Conservation (phyloP, 2,797 vertebrate genomes). For the Melopsittacus undulatus region DNA sequence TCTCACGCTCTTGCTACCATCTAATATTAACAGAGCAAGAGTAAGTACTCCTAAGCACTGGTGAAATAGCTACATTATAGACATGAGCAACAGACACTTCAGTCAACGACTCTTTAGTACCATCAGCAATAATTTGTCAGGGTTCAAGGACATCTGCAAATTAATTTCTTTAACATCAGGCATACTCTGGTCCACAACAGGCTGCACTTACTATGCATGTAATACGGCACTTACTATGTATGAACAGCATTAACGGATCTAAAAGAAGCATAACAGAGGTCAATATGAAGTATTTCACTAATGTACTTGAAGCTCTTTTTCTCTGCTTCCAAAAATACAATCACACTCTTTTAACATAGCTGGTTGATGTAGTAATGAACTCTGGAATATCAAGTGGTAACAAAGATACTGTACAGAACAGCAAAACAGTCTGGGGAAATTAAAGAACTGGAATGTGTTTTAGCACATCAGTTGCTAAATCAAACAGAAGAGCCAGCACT, state of each 20-base stretch:
- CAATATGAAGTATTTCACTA: slow-evolving; percentile 29
- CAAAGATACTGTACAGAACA: slow-evolving; percentile 36
- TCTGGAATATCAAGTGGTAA: slow-evolving; percentile 11
- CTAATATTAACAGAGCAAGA: neutral
- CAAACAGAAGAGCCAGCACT: neutral
- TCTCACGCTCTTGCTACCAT: slow-evolving; percentile 59
- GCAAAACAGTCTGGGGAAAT: slow-evolving; percentile 15
- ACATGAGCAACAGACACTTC: neutral
- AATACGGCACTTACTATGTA: neutral
- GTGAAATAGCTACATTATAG: neutral
- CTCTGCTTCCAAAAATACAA: slow-evolving; percentile 58
- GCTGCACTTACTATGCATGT: neutral
- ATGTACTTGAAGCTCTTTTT: slow-evolving; percentile 10
- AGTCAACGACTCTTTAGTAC: neutral
- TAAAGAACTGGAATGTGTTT: slow-evolving; percentile 11
- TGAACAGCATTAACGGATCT: slow-evolving; percentile 14
- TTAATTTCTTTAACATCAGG: neutral
- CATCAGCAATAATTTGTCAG: neutral
- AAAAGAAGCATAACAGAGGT: slow-evolving; percentile 39
- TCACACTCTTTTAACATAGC: slow-evolving; percentile 37
- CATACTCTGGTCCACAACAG: neutral
- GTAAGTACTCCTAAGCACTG: slow-evolving; percentile 2
- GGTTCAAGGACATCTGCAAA: slow-evolving; percentile 2
- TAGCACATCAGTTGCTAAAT: neutral
- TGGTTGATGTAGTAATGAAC: slow-evolving; percentile 34